A percentile compares a stretch with the other conserved stretches of the same genome.
phyloP scores from a whole-genome alignment of 1,140 invertebrate species.

The Monomorium pharaonis region DNA sequence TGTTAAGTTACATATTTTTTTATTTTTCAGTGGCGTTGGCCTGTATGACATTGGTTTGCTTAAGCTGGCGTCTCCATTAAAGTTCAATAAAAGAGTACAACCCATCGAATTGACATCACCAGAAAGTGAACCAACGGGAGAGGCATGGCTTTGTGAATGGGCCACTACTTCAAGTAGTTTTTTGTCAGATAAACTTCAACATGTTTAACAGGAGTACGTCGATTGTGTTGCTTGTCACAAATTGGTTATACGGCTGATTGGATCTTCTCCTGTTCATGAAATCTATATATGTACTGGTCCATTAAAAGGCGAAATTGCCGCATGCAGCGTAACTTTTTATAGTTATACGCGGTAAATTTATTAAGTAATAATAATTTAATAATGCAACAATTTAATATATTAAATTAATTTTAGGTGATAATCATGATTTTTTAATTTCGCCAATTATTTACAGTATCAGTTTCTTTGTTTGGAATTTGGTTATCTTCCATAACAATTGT shows the following conservation, averaged over 20 bases:
- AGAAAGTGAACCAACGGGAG: constrained; percentile 68
- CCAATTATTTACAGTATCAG: no score
- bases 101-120: constrained; percentile 83
- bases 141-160: constrained; percentile 84
- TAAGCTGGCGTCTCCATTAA: constrained; percentile 81
- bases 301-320: constrained; percentile 85
- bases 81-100: constrained; percentile 84
- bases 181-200: constrained; percentile 62
- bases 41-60: constrained; percentile 88
- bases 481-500: no score
- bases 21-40: constrained; percentile 81
- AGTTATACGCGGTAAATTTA: no score
- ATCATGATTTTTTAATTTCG: no score
- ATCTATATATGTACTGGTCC: constrained; percentile 88
- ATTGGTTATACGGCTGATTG: constrained; percentile 53
- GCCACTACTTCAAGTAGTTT: constrained; percentile 77
- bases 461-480: no score
- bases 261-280: constrained; percentile 62
- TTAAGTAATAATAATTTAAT: no score
- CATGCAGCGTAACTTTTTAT: constrained; percentile 88
- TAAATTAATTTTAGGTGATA: no score
- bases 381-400: no score
- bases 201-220: constrained; percentile 65
- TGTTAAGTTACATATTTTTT: neutral
- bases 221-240: constrained; percentile 62